A percentile compares a stretch with the other conserved stretches of the same genome.
phyloP scores from a whole-genome alignment of 2,888 invertebrate genomes.

The Rosalia funebris region DNA sequence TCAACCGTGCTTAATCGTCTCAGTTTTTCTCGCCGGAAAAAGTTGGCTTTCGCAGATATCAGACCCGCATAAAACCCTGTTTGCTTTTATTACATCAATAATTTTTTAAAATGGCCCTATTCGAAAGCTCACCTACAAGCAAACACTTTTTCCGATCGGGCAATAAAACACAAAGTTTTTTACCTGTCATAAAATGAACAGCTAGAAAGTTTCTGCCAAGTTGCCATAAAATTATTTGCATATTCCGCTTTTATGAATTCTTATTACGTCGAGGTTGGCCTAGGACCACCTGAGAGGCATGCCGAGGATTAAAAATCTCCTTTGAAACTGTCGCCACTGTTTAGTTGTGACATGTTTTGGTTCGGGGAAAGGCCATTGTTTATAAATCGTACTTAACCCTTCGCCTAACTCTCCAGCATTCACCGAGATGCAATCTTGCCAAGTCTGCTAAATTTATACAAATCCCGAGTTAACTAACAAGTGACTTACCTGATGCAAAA shows the following conservation, averaged over 20 bases:
- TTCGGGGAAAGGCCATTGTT: conserved; percentile 27
- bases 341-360: conserved; percentile 7
- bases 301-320: conserved; percentile 3
- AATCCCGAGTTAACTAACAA: too few relatives aligned
- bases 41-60: background rate
- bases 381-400: conserved; percentile 26
- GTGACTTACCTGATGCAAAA: too few relatives aligned
- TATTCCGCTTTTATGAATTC: conserved; percentile 11
- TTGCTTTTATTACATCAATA: conserved; percentile 17
- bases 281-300: conserved; percentile 4
- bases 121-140: conserved; percentile 5
- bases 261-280: conserved; percentile 9
- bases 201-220: conserved; percentile 14
- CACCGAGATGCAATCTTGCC: conserved; percentile 33
- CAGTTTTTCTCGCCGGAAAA: background rate
- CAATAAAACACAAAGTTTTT: conserved; percentile 15
- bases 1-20: background rate
- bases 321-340: background rate
- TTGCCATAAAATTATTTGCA: conserved; percentile 14
- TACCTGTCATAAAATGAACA: conserved; percentile 14
- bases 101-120: conserved; percentile 8
- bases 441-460: conserved; percentile 30
- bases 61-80: too few relatives aligned
- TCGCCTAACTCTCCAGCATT: conserved; percentile 18
- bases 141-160: background rate